Percentiles rank a stretch among this genome's conserved stretches.
These are phyloP conservation scores for Parnassius orleans DNA, from an alignment of 2,888 invertebrate genomes.

Conservation along the genomic window DNA sequence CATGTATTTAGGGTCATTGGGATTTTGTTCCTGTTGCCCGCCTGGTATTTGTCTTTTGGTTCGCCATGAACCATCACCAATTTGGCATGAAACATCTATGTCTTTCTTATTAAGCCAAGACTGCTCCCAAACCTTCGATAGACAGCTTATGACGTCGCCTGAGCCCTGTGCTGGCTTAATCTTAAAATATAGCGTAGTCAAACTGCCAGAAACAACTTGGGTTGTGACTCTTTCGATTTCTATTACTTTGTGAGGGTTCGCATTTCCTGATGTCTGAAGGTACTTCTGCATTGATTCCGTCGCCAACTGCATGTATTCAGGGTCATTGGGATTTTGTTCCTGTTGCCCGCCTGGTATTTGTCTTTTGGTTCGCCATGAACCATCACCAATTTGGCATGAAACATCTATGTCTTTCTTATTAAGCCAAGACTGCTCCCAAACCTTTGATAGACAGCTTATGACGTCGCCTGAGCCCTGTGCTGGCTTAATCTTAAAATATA, in stretches of 20 bases:
- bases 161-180: slow-evolving; percentile 49
- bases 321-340: slow-evolving; percentile 29
- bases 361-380: slow-evolving; percentile 10
- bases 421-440: slow-evolving; percentile 82
- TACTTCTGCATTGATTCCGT: slow-evolving; percentile 40
- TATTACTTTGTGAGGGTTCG: slow-evolving; percentile 34
- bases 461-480: slow-evolving; percentile 37
- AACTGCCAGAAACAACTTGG: slow-evolving; percentile 46
- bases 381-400: slow-evolving; percentile 28
- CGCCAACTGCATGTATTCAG: slow-evolving; percentile 38
- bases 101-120: too few species aligned
- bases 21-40: too few species aligned
- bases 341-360: slow-evolving; percentile 27
- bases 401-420: slow-evolving; percentile 49
- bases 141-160: slow-evolving; percentile 51
- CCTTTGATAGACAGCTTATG: slow-evolving; percentile 58
- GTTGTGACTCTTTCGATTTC: slow-evolving; percentile 50
- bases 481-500: slow-evolving; percentile 46
- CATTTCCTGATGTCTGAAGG: slow-evolving; percentile 30
- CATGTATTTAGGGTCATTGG: too few species aligned
- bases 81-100: too few species aligned
- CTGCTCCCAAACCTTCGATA: slow-evolving; percentile 38
- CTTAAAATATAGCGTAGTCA: slow-evolving; percentile 45
- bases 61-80: too few species aligned
- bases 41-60: too few species aligned